phyloP scores from a whole-genome alignment of 2,888 invertebrate species.

The Hirtodrosophila duncani region DNA sequence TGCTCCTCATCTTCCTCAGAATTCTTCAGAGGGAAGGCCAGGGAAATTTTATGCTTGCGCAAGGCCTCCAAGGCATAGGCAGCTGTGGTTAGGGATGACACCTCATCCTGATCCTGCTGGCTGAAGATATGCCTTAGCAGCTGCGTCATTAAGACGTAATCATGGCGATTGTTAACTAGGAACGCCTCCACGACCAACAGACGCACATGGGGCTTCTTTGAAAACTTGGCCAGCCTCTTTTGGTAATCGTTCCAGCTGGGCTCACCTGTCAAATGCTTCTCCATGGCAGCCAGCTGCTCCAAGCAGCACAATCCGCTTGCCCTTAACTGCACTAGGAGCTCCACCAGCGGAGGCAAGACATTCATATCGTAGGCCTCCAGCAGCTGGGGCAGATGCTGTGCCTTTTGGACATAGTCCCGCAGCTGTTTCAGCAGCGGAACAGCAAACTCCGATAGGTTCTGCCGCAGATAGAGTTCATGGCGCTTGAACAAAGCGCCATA shows the following conservation, averaged over 20 bases:
- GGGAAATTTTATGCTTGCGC: slow-evolving; percentile 66
- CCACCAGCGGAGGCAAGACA: slow-evolving; percentile 50
- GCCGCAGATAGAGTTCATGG: slow-evolving; percentile 59
- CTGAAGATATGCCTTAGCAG: slow-evolving; percentile 33
- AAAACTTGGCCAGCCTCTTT: too few relatives aligned
- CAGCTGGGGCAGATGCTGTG: slow-evolving; percentile 40
- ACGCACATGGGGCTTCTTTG: slow-evolving; percentile 51
- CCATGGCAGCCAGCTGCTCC: slow-evolving; percentile 67
- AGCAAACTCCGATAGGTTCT: slow-evolving; percentile 55
- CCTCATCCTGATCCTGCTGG: background rate
- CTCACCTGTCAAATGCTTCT: slow-evolving; percentile 19
- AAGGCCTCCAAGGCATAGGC: slow-evolving; percentile 65
- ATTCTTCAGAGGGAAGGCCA: too few relatives aligned
- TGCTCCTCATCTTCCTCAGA: slow-evolving; percentile 8
- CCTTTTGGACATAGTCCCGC: slow-evolving; percentile 56
- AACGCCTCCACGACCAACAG: slow-evolving; percentile 62
- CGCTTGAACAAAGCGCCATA: slow-evolving; percentile 53
- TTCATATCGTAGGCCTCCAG: slow-evolving; percentile 39
- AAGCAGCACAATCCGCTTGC: slow-evolving; percentile 54
- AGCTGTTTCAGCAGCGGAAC: slow-evolving; percentile 49
- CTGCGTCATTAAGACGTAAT: slow-evolving; percentile 5
- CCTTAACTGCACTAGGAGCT: slow-evolving; percentile 55
- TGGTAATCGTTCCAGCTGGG: slow-evolving; percentile 10
- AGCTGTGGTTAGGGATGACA: slow-evolving; percentile 38
- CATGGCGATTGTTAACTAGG: slow-evolving; percentile 55